Base-by-base conservation (phyloP, 2,888 invertebrate genomes). In the Phortica okadai region DNA sequence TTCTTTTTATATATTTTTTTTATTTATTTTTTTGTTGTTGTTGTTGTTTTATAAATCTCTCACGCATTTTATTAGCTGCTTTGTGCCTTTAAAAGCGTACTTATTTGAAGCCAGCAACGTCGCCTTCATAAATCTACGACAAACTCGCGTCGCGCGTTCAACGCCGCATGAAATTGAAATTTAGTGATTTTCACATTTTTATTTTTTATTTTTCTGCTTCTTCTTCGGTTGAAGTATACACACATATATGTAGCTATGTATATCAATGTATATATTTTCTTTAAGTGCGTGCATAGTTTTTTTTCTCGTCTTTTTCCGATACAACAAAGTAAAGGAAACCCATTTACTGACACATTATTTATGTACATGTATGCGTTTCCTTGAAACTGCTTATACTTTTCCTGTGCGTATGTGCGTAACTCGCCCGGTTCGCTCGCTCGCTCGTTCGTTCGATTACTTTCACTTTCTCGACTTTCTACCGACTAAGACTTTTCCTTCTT, bases 131-230 rank as follows among this genome's bases (percentile, higher is more conserved):
- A 67, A 67, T 67, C 67, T 67, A 67, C 14, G 16, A 14, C 67
- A n/a, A 66, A 50, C 10, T 50, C 14, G 50, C 50, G 50, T 50
- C 14, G 50, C 50, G 69, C 80, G 86, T 83, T 84, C 85, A 86
- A 74, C 80, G 85, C 84, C 84, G 84, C 85, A 86, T 86, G 85
- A 86, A 86, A 86, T 86, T 86, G 85, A 86, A 86, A 86, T 86
- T 86, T 85, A 85, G 86, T 86, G 86, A 86, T 86, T 85, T 86
- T 86, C 86, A 86, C 86, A 85, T 86, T 85, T 78, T 77, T 69
- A 33, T 33, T 33, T 33, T 33, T 33, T 33, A 33, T 33, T 33
- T 33, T 33, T 5, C 33, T 4, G 2, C 33, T 2, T 41, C 25
- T 33, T n/a, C 16, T n/a, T 59, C 7, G 76, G 59, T 16, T 21